Base-by-base conservation (phyloP, 2,888 invertebrate genomes). In the Heliconius charithonia region DNA sequence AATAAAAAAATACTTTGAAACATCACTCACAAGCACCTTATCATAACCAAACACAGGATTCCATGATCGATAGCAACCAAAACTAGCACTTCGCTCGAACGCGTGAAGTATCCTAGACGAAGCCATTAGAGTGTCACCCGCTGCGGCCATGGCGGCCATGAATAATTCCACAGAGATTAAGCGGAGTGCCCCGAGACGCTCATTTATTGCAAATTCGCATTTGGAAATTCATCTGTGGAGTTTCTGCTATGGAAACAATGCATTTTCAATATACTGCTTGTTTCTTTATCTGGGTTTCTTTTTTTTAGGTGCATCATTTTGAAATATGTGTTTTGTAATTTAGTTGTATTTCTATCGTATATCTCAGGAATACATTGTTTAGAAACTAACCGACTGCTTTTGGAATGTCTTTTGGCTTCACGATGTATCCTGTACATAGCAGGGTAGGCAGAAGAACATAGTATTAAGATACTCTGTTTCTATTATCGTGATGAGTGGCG, bases 161-260 rank as follows among this genome's bases (percentile, higher is more conserved):
- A 89, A 89, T 89, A 88, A 89, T 89, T 89, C 87, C 78, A 83
- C 76, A 79, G 79, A 81, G 83, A 85, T 86, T 85, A 86, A 83
- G 80, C 80, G 73, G 76, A 76, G 77, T 73, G 77, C 77, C 77
- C 76, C 67, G 76, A 71, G 79, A 79, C 76, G 79, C 67, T 79
- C 81, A 77, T 80, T 78, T 82, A 81, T 79, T 70, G 81, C 81
- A 82, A 85, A 76, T 79, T 79, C 73, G 67, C 65, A 75, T 75
- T 75, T 51, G 75, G 72, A 76, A 75, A 75, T 75, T 75, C 69
- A 79, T 75, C 75, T 71, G 70, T 65, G 65, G 27, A 75, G 51
- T 75, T 78, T 75, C 71, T 32, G 45, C 69, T 63, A 32, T 37
- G 25, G 63, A 71, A 63, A 77, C 63, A 77, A 71, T 71, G 71